Base-by-base conservation (phyloP, 2,888 invertebrate genomes). In the Polymixis lichenea region DNA sequence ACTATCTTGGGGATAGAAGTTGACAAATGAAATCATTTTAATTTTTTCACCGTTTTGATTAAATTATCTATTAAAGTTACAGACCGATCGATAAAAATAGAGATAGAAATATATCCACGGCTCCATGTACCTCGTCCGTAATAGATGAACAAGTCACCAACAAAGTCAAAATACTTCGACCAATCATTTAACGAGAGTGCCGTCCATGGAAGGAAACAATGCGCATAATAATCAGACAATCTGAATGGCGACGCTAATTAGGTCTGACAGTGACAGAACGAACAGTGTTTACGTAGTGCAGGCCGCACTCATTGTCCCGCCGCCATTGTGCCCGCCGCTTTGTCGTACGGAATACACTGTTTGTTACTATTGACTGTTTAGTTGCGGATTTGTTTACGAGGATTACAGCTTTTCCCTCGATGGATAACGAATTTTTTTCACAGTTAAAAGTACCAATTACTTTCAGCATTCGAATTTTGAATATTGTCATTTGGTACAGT, bases 211-310 rank as follows among this genome's bases (percentile, higher is more conserved):
- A 92, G 92, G 92, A 93, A 93, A 95, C 95, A 95, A 94, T 95
- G 93, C 94, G 95, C 93, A 94, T 95, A 95, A 94, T 95, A 95
- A 95, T 95, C 95, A 94, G 94, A 91, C 93, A 93, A 94, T 94
- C 94, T 95, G 94, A 95, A 95, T 94, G 93, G 93, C 92, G 91
- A 92, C 86, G 90, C 93, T 96, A 95, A 96, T 96, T 95, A 95
- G 93, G 93, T 94, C 95, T 95, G 95, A 94, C 94, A 94, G 93
- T 95, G 95, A 95, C 95, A 94, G 95, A 94, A 86, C 89, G 93
- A 92, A 91, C 92, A 89, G 87, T 92, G 93, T 94, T 93, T 93
- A 92, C 91, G 90, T 86, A 90, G 89, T 93, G 93, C 93, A 92
- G 87, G 92, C 91, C 91, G 90, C 92, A 90, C 89, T 91, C 93